A percentile compares a stretch with the other conserved stretches of the same genome.
phyloP scores from a whole-genome alignment of 2,888 invertebrate species.

The Endotricha flammealis region DNA sequence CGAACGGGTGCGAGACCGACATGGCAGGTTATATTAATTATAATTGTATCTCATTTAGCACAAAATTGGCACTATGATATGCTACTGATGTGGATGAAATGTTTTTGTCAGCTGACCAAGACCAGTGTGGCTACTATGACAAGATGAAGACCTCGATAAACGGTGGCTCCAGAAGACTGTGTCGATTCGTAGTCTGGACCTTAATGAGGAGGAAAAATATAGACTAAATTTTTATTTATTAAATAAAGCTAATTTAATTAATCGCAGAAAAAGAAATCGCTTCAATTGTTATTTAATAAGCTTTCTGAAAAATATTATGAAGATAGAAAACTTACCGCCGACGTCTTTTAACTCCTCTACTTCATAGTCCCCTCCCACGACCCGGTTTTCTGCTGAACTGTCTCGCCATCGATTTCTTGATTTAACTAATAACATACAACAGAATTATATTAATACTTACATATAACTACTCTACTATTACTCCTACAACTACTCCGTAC shows the following conservation, averaged over 20 bases:
- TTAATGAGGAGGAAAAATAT: conserved; percentile 1
- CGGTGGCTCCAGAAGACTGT: conserved; percentile 51
- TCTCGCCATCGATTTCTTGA: conserved; percentile 78
- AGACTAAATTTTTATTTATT: not conserved
- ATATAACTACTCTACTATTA: no score
- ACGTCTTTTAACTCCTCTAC: conserved; percentile 86
- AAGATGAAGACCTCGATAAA: conserved; percentile 31
- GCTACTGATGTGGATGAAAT: conserved; percentile 15
- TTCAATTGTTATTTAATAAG: not conserved
- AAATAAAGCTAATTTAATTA: no score
- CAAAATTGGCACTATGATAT: conserved; percentile 55
- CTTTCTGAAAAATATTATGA: no score
- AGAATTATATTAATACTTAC: no score
- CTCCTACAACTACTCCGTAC: no score
- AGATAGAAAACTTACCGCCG: conserved; percentile 76
- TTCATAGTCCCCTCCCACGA: conserved; percentile 82
- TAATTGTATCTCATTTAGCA: conserved; percentile 34
- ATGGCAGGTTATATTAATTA: conserved; percentile 24
- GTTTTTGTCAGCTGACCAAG: conserved; percentile 52
- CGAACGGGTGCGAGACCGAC: no score
- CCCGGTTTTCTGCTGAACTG: conserved; percentile 78
- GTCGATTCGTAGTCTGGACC: conserved; percentile 67
- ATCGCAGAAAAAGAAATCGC: no score
- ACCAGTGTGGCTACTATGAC: conserved; percentile 36
- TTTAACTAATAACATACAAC: no score